Base-by-base conservation (phyloP, 2,113 vertebrate genomes). In the Stegastes partitus region DNA sequence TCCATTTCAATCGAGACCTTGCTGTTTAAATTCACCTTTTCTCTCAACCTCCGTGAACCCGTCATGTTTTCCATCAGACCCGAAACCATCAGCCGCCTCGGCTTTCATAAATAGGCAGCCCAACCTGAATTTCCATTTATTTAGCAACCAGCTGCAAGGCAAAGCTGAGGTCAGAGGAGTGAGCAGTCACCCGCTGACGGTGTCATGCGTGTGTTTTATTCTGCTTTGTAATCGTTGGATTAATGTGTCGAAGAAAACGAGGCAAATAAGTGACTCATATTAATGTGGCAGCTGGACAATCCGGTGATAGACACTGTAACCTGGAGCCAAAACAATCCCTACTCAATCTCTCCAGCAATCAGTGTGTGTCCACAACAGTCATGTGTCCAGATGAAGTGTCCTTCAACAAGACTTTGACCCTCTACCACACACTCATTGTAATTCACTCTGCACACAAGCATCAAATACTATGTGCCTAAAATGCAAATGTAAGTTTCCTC, bases 21-120 rank as follows among this genome's bases (percentile, higher is more conserved):
- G 70, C 84, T 87, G 83, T 89, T 91, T 89, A 81, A 87, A 87
- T 93, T 94, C 88, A 92, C 91, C 87, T 91, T n/a, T 89, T 69
- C 82, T 80, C 83, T 86, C 82, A 81, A 92, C 90, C 84, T 84
- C 84, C 75, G 72, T 81, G 74, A 91, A 87, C 85, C 66, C 31
- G 68, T 88, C 81, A 79, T 93, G 90, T 91, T 93, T 90, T 92
- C 87, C 83, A 88, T 91, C 90, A 88, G 75, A 80, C 78, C 79
- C 55, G 76, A 87, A 84, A 83, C 79, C 77, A 81, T 91, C 85
- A 82, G 56, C 82, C 76, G 79, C 53, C 51, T 34, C 25, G 21
- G 68, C 75, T 55, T 77, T 84, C 62, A 85, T 76, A 85, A 81
- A 85, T 68, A 82, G 71, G 74, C 84, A 77, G 79, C 65, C 70